Evolutionary conservation across 2,888 invertebrate genomes (phyloP).

Genomic region (Coronaproctus castanopsis): DNA sequence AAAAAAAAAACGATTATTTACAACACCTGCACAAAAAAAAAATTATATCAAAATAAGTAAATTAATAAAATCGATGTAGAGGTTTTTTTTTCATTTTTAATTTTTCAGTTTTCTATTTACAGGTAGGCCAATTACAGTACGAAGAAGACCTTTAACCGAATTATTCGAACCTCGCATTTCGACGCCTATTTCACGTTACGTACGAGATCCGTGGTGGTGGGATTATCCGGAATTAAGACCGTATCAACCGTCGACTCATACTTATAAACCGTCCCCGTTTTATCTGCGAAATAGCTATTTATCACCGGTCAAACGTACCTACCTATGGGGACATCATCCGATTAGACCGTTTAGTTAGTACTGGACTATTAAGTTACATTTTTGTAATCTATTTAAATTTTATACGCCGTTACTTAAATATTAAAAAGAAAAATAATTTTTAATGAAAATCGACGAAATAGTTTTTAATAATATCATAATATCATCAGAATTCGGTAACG

Average conservation of each 20-base stretch:
- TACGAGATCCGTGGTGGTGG: conserved; percentile 75
- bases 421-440: no score
- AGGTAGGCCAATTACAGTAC: conserved; percentile 44
- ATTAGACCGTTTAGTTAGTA: conserved; percentile 74
- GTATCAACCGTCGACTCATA: conserved; percentile 35
- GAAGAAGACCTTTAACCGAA: conserved; percentile 36
- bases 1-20: no score
- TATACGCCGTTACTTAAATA: no score
- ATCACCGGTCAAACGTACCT: conserved; percentile 75
- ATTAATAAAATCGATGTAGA: no score
- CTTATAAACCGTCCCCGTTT: conserved; percentile 32
- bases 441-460: no score
- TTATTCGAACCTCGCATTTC: conserved; percentile 60
- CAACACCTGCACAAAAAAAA: no score
- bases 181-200: conserved; percentile 57
- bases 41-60: no score
- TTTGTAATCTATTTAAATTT: not conserved
- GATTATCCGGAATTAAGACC: conserved; percentile 62
- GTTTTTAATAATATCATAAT: no score
- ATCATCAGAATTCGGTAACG: no score
- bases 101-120: no score
- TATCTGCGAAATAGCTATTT: conserved; percentile 71
- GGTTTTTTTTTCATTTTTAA: no score
- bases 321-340: conserved; percentile 79
- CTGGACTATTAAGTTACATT: no score